phyloP scores from a whole-genome alignment of 2,888 invertebrate genomes.

The Dendrolimus pini region DNA sequence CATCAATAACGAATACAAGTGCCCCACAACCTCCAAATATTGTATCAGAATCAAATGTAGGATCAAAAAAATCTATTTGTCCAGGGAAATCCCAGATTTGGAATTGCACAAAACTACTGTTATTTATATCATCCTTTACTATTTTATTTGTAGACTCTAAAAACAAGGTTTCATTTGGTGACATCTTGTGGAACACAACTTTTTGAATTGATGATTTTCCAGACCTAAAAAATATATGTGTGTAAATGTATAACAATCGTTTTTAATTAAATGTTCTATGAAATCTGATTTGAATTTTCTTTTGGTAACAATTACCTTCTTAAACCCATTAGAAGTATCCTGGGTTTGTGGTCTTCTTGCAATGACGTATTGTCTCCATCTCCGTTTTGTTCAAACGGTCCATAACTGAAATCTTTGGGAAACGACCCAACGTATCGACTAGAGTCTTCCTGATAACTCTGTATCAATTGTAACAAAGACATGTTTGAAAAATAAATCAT shows the following conservation, averaged over 20 bases:
- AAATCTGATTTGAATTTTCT: background rate
- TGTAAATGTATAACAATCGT: background rate
- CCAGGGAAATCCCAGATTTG: conserved; percentile 99
- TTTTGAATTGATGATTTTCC: conserved; percentile 99
- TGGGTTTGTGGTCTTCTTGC: conserved; percentile 90
- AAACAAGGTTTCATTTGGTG: conserved; percentile 99
- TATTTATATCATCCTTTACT: conserved; percentile 98
- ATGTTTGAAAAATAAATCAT: conserved; percentile 1
- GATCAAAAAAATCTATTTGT: conserved; percentile 98
- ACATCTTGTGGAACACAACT: conserved; percentile 99
- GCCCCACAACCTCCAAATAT: conserved; percentile 99
- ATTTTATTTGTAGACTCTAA: conserved; percentile 99
- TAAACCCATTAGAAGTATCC: conserved; percentile 96
- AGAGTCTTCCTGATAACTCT: conserved; percentile 66
- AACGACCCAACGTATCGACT: conserved; percentile 80
- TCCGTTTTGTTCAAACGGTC: conserved; percentile 89
- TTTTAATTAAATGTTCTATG: conserved; percentile 1
- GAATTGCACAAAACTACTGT: conserved; percentile 97
- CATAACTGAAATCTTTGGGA: conserved; percentile 95
- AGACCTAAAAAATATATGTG: conserved; percentile 80
- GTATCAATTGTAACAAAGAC: conserved; percentile 19
- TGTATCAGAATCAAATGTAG: conserved; percentile 95
- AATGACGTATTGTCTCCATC: conserved; percentile 78
- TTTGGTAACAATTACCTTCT: conserved; percentile 79
- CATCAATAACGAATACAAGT: conserved; percentile 99